Evolutionary conservation across 2,797 vertebrate genomes (phyloP), one percentile per base, ranked within the genome.

Genomic region (Amniataba percoides): DNA sequence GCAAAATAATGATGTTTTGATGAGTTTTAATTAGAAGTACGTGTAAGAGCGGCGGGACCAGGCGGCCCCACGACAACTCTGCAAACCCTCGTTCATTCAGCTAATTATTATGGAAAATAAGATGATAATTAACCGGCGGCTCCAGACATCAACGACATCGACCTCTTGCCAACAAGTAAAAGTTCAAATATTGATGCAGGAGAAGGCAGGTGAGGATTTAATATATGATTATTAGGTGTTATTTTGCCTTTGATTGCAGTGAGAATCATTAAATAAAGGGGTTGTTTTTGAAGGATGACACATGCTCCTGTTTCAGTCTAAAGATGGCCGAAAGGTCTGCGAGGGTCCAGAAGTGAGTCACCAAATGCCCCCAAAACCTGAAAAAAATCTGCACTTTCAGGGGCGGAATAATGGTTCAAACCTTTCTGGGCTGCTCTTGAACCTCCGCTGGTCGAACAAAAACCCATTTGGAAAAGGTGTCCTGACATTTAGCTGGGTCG

Each of bases 1-100:
- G 93, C 95, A 95, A 96, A 97, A 97, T 77, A 97, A 97, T 95
- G 94, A 96, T 96, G 93, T 96, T 97, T 96, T 96, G 96, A 97
- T 96, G 96, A 97, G 96, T 96, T 96, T 97, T 97, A 97, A 98
- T 97, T 97, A 97, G 96, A 97, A 95, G 93, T 96, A 96, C 95
- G 96, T 95, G 94, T 95, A 95, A 95, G 95, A 96, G 94, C 73
- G 49, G 19, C 5, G 70, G 81, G 82, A 85, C 18, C 68, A 80
- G 61, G 40, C 90, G 91, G 59, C 92, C 96, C 95, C 93, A 95
- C 93, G 95, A 96, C 96, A 95, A 95, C 95, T 94, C n/a, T 7
- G 53, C 39, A 77, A 73, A 63, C 49, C 56, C 46, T 81, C 77
- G 69, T 64, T 77, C 61, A 95, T 95, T 80, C 60, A 66, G 81